Conservation (phyloP, 2,888 invertebrate species). For the Tethea ocularis region DNA sequence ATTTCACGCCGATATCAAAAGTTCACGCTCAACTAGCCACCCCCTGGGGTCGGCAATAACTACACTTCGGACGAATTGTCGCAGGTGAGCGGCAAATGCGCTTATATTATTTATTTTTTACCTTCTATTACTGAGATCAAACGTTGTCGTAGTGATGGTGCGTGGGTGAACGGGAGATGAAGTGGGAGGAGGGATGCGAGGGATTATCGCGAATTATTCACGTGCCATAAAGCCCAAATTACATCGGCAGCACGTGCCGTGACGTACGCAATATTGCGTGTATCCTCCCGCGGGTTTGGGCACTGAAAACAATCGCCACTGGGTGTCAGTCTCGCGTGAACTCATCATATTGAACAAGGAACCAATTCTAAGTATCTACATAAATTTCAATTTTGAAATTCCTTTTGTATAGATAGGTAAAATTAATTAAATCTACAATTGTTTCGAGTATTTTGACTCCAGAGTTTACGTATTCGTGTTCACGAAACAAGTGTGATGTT, state of each 20-base stretch:
- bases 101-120: conserved; percentile 76
- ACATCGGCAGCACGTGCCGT: conserved; percentile 70
- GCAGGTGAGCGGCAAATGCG: conserved; percentile 75
- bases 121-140: conserved; percentile 69
- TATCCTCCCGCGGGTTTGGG: conserved; percentile 47
- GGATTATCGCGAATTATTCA: conserved; percentile 78
- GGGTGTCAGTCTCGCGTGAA: conserved; percentile 36
- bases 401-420: neutral
- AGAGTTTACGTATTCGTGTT: neutral
- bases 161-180: conserved; percentile 27
- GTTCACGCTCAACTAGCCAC: conserved; percentile 82
- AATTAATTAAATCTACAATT: neutral
- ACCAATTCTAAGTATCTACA: neutral
- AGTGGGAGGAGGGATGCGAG: conserved; percentile 22
- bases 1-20: conserved; percentile 81
- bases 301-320: conserved; percentile 60
- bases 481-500: neutral
- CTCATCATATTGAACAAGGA: conserved; percentile 42
- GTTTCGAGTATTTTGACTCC: neutral
- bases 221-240: conserved; percentile 81
- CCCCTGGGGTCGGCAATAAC: conserved; percentile 71
- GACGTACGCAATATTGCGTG: conserved; percentile 62
- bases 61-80: conserved; percentile 72
- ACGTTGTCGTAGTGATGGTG: conserved; percentile 66
- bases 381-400: neutral